Base-by-base conservation (phyloP, 2,888 invertebrate species). In the Autographa pulchrina region DNA sequence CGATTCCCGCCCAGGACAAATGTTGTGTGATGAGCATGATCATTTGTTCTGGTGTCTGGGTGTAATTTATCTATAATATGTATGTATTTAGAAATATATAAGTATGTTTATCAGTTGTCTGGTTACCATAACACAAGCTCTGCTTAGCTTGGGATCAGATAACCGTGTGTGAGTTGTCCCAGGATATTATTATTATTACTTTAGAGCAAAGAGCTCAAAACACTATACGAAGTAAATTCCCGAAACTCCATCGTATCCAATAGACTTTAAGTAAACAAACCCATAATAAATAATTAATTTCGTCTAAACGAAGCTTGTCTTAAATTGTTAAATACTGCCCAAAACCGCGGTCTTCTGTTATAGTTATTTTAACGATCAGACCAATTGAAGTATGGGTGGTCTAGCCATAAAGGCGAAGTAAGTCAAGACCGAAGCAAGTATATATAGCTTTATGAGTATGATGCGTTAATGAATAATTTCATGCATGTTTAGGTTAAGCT, bases 331-430 rank as follows among this genome's bases (percentile, higher is more conserved):
- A 84, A 81, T 86, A 86, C 86, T 82, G 82, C 82, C 83, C 67
- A 81, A 83, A 84, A 85, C 86, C 84, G 75, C 85, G 76, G 77
- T 78, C 67, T 77, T 85, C 77, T 84, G 83, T 87, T 82, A 83
- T 85, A 81, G 75, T 79, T 83, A 82, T 84, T 87, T 91, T 92
- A 89, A 92, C 90, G 91, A 91, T 75, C 86, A 65, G 62, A 81
- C 85, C 91, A 91, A 92, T 92, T 91, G 91, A 89, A 86, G 88
- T 87, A 85, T 87, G 92, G 92, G 92, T 92, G 92, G 92, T 92
- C 92, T 85, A 74, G 77, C 81, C 88, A 83, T 92, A 89, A 91
- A 91, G 67, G 59, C 65, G 62, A 68, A 80, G 77, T 78, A 79
- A 85, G 86, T 88, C 89, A 90, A 90, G 88, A 83, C 86, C 85